phyloP scores from a whole-genome alignment of 1,140 invertebrate species.

The Caenorhabditis latens region DNA sequence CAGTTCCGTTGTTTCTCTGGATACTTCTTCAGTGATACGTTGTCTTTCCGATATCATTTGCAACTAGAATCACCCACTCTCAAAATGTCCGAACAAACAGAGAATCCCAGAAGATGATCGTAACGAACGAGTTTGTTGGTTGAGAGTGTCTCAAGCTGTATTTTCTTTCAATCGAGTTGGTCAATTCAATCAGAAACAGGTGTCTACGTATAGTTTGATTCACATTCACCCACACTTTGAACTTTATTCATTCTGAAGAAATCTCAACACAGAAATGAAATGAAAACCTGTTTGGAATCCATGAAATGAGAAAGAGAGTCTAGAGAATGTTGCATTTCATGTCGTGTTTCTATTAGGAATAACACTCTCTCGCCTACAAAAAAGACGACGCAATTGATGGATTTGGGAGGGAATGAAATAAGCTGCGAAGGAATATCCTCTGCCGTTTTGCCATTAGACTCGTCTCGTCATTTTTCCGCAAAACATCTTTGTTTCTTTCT shows the following conservation, averaged over 20 bases:
- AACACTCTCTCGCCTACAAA: conserved; percentile 20
- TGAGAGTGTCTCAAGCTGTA: background rate
- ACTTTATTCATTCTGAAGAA: background rate
- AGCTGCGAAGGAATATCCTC: background rate
- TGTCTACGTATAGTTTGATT: conserved; percentile 28
- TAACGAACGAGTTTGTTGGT: conserved; percentile 16
- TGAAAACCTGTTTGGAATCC: background rate
- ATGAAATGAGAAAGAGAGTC: background rate
- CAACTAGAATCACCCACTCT: background rate
- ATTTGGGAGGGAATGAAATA: background rate
- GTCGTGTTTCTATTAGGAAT: background rate
- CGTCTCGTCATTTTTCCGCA: conserved; percentile 35
- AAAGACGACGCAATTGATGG: conserved; percentile 33
- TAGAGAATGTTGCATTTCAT: conserved; percentile 35
- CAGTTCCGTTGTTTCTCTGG: no score
- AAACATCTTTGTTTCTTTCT: conserved; percentile 11
- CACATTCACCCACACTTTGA: conserved; percentile 4
- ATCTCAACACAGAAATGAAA: background rate
- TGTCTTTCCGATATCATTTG: background rate
- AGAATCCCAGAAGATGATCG: background rate
- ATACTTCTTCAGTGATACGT: no score
- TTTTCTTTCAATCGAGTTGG: background rate
- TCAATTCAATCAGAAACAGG: conserved; percentile 19
- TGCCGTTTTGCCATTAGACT: conserved; percentile 32
- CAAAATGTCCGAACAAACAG: conserved; percentile 2